A percentile compares a stretch with the other conserved stretches of the same genome.
These are phyloP conservation scores for Serrognathus titanus DNA, from an alignment of 2,888 invertebrate genomes.

Conservation along the genomic window DNA sequence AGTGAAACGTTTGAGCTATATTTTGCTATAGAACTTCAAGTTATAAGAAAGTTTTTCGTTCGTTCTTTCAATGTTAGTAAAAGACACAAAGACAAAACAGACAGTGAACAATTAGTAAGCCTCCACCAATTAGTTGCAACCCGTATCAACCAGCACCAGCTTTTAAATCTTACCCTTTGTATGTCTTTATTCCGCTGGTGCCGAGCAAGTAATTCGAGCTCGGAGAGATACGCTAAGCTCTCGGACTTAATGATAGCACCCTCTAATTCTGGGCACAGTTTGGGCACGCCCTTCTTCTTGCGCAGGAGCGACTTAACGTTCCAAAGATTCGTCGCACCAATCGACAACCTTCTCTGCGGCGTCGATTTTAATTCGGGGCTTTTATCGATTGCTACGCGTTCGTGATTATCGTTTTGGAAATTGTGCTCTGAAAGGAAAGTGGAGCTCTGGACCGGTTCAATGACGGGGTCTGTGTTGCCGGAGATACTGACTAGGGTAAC, in stretches of 20 bases:
- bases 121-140: constrained; percentile 15
- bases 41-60: too few species aligned
- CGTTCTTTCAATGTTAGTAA: too few species aligned
- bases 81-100: constrained; percentile 19
- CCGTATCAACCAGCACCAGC: constrained; percentile 23
- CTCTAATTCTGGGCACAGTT: constrained; percentile 50
- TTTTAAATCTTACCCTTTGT: constrained; percentile 50
- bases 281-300: constrained; percentile 41
- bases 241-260: constrained; percentile 52
- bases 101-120: constrained; percentile 16
- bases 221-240: constrained; percentile 52
- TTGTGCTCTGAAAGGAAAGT: constrained; percentile 9
- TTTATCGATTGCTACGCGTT: constrained; percentile 7
- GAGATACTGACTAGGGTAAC: constrained; percentile 48
- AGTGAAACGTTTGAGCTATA: too few species aligned
- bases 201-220: constrained; percentile 52
- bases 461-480: constrained; percentile 33
- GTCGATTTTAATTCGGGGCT: not conserved
- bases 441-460: constrained; percentile 10
- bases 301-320: constrained; percentile 43
- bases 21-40: too few species aligned
- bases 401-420: constrained; percentile 10
- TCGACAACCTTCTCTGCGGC: constrained; percentile 17
- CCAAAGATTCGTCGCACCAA: constrained; percentile 33
- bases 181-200: constrained; percentile 52